A percentile compares a stretch with the other conserved stretches of the same genome.
These are phyloP conservation scores for Pristionchus japonicus DNA, from an alignment of 2,888 invertebrate genomes.

Conservation along the genomic window DNA sequence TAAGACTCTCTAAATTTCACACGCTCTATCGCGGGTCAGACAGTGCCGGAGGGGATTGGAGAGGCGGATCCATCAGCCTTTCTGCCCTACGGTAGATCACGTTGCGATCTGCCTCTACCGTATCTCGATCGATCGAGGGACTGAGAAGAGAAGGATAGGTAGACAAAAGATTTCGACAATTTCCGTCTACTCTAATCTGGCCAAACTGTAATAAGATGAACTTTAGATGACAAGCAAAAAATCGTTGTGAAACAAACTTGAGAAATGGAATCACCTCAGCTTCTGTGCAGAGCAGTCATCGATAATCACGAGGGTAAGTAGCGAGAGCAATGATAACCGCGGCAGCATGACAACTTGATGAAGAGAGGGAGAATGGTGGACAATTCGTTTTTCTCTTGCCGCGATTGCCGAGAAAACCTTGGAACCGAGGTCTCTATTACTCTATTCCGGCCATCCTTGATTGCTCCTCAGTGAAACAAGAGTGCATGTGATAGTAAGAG, in stretches of 20 bases:
- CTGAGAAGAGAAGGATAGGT: too few species aligned
- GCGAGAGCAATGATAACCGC: background rate
- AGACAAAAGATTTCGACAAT: too few species aligned
- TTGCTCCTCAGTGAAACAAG: too few species aligned
- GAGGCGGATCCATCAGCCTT: background rate
- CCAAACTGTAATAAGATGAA: too few species aligned
- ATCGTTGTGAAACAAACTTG: too few species aligned
- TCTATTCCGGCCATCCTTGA: too few species aligned
- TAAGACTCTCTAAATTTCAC: too few species aligned
- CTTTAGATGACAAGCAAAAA: background rate
- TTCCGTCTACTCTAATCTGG: too few species aligned
- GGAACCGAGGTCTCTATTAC: conserved; percentile 30
- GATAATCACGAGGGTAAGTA: background rate
- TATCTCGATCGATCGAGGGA: background rate
- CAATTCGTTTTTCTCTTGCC: background rate
- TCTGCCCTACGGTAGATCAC: background rate
- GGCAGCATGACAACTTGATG: conserved; percentile 1
- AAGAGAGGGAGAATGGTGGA: background rate
- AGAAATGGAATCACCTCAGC: background rate
- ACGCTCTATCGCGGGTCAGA: background rate
- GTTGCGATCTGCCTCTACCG: background rate
- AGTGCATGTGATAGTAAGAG: too few species aligned
- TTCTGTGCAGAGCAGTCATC: background rate
- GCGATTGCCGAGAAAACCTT: background rate
- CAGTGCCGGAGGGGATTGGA: background rate